Percentiles rank a stretch among this genome's conserved stretches.
Evolutionary conservation across 1,140 invertebrate species (phyloP).

Genomic region (Pantala flavescens): DNA sequence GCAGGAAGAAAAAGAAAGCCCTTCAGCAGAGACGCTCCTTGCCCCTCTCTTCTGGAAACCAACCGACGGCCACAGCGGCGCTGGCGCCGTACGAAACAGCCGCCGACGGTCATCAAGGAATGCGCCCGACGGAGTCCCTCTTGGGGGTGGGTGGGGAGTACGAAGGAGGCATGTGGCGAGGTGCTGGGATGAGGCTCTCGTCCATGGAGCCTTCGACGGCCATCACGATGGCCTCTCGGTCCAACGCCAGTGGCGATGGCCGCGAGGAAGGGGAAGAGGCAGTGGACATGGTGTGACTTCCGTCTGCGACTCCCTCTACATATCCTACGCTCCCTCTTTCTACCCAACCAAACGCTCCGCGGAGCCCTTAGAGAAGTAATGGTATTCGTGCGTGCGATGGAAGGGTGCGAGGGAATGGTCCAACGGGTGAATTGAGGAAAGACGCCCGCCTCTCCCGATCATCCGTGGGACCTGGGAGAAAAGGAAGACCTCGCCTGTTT

Average conservation of each 20-base stretch:
- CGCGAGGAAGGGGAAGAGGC: slow-evolving; percentile 23
- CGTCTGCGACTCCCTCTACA: slow-evolving; percentile 33
- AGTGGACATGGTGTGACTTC: slow-evolving; percentile 28
- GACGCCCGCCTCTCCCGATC: no score
- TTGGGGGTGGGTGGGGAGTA: slow-evolving; percentile 38
- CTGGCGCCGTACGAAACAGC: slow-evolving; percentile 28
- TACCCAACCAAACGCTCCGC: no score
- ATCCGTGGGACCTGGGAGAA: no score
- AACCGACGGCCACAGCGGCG: slow-evolving; percentile 32
- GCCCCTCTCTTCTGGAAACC: slow-evolving; percentile 31
- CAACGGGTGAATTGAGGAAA: no score
- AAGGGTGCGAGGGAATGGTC: no score
- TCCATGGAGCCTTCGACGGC: slow-evolving; percentile 35
- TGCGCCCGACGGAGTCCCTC: not conserved
- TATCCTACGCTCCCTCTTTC: no score
- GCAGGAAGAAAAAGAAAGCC: slow-evolving; percentile 2
- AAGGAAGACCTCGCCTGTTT: no score
- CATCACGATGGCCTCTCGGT: slow-evolving; percentile 42
- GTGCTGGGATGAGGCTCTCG: slow-evolving; percentile 21
- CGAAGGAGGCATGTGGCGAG: slow-evolving; percentile 38
- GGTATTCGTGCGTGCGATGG: no score
- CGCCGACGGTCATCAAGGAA: slow-evolving; percentile 22
- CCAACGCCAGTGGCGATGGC: slow-evolving; percentile 35
- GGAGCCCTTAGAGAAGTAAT: no score
- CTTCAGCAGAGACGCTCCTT: slow-evolving; percentile 9